Evolutionary conservation across 2,113 vertebrate species (phyloP).

Genomic region (Hyperoodon ampullatus): DNA sequence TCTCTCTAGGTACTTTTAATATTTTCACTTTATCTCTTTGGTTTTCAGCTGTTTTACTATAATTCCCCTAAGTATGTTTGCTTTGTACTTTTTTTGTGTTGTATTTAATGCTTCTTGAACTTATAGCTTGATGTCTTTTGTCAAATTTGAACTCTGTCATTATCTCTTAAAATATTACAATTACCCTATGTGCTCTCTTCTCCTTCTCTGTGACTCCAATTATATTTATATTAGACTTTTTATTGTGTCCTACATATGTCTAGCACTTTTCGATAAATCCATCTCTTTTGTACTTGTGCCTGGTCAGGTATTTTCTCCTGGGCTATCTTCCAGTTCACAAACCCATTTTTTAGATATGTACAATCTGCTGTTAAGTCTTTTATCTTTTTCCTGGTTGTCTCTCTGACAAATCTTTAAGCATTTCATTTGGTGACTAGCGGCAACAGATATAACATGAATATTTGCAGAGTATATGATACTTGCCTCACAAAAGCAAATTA

Average conservation of each 20-base stretch:
- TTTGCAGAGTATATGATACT: background rate
- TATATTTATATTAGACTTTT: background rate
- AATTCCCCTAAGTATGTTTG: too few relatives aligned
- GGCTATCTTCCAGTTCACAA: background rate
- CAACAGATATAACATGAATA: background rate
- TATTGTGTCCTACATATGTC: background rate
- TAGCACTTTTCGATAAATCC: background rate
- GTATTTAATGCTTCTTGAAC: too few relatives aligned
- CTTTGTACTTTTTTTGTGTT: too few relatives aligned
- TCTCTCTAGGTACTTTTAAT: too few relatives aligned
- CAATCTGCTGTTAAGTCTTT: background rate
- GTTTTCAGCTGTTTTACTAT: too few relatives aligned
- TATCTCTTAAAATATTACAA: conserved; percentile 4
- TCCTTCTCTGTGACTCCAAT: background rate
- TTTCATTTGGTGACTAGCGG: background rate
- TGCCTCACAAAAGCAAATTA: conserved; percentile 39
- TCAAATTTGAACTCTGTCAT: conserved; percentile 16
- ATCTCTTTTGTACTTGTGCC: background rate
- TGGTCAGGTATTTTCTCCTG: background rate
- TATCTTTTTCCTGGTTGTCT: background rate
- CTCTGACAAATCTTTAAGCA: conserved; percentile 16
- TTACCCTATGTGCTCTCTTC: background rate
- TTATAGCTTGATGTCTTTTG: too few relatives aligned
- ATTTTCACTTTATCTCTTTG: too few relatives aligned
- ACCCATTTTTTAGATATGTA: background rate